These are phyloP conservation scores for Cantharis lateralis DNA, from an alignment of 2,888 invertebrate genomes.

Conservation along the genomic window DNA sequence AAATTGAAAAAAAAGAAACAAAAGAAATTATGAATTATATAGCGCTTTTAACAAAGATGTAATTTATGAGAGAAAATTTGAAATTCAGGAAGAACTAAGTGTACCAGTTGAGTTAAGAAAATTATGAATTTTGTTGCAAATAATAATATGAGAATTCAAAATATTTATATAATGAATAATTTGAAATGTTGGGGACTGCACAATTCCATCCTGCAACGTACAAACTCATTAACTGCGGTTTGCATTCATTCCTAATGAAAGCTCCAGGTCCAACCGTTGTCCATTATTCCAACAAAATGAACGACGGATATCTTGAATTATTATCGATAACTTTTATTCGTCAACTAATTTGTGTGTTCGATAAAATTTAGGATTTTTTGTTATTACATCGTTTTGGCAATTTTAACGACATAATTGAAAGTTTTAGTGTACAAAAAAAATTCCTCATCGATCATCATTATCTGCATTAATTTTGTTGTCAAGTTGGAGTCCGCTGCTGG, in stretches of 20 bases:
- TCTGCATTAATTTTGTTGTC: neutral
- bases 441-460: neutral
- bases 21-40: neutral
- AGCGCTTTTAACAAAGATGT: neutral
- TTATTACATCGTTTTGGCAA: neutral
- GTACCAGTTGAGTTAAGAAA: neutral
- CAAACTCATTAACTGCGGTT: slow-evolving; percentile 18
- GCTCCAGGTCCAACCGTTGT: slow-evolving; percentile 13
- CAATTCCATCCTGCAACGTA: neutral
- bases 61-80: neutral
- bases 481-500: too few relatives aligned
- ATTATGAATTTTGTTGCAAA: neutral
- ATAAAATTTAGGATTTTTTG: neutral
- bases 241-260: slow-evolving; percentile 16
- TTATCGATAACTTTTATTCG: slow-evolving; percentile 28
- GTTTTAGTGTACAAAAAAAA: neutral
- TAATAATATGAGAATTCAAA: neutral
- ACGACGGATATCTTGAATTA: slow-evolving; percentile 15
- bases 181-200: neutral
- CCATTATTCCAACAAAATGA: neutral
- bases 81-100: neutral
- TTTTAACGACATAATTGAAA: neutral
- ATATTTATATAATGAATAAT: neutral
- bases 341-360: slow-evolving; percentile 21
- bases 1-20: neutral